phyloP scores from a whole-genome alignment of 2,797 vertebrate species.

The Arnoldichthys spilopterus region DNA sequence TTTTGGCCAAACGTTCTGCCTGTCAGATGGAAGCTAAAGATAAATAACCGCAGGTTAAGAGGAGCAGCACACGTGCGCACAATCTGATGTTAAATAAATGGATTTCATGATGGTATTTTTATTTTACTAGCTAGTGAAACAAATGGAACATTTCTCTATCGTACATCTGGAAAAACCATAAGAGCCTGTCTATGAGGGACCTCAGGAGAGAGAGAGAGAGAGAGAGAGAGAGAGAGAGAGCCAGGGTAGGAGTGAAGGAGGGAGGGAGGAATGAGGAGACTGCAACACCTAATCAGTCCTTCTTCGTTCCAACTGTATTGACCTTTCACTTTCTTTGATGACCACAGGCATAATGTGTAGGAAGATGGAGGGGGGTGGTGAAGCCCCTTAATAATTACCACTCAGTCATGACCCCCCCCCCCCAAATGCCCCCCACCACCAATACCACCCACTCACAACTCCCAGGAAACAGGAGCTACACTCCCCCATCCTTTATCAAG shows the following conservation, averaged over 20 bases:
- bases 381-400: no score
- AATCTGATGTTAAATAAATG: constrained; percentile 26
- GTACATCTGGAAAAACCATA: constrained; percentile 63
- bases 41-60: constrained; percentile 23
- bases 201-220: constrained; percentile 13
- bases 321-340: no score
- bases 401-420: no score
- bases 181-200: constrained; percentile 26
- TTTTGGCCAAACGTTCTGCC: background rate
- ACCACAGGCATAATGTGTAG: no score
- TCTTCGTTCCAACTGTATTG: no score
- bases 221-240: constrained; percentile 21
- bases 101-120: constrained; percentile 22
- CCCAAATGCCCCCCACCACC: no score
- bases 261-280: background rate
- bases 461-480: no score
- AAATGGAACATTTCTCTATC: constrained; percentile 43
- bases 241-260: background rate
- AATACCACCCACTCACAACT: no score
- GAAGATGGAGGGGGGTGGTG: no score
- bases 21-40: constrained; percentile 1
- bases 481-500: no score
- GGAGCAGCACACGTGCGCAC: constrained; percentile 7
- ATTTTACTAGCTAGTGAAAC: constrained; percentile 47
- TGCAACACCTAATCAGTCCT: no score